Evolutionary conservation across 2,888 invertebrate genomes (phyloP).

Genomic region (Phalangium opilio): DNA sequence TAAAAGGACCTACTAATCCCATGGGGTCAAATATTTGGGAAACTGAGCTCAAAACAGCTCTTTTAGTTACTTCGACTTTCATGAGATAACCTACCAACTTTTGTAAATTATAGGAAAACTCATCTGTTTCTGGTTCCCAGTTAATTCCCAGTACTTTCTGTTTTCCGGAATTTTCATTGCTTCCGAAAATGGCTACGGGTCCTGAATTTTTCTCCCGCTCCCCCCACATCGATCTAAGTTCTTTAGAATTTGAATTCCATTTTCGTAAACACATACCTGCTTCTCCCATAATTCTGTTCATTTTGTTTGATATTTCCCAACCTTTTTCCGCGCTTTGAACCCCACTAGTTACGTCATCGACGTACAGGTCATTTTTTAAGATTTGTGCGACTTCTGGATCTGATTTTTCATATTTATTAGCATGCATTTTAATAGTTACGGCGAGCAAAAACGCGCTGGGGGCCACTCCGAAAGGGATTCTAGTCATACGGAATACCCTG

Average conservation of each 20-base stretch:
- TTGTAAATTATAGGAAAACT: no score
- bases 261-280: slow-evolving; percentile 1
- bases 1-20: no score
- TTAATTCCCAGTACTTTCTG: no score
- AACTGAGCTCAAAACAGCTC: no score
- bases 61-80: no score
- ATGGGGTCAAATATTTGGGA: no score
- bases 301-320: neutral
- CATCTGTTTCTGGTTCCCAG: no score
- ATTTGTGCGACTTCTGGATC: neutral
- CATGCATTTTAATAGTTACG: slow-evolving; percentile 1
- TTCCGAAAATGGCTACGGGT: no score
- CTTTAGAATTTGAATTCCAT: slow-evolving; percentile 1
- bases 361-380: neutral
- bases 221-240: neutral
- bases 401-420: slow-evolving; percentile 1
- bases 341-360: slow-evolving; percentile 1
- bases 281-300: neutral
- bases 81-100: no score
- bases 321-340: neutral
- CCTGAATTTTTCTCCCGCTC: no score
- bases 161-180: no score
- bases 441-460: slow-evolving; percentile 2
- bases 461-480: slow-evolving; percentile 1
- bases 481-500: neutral